phyloP scores from a whole-genome alignment of 1,140 invertebrate species.

The Ceratosolen fusciceps region DNA sequence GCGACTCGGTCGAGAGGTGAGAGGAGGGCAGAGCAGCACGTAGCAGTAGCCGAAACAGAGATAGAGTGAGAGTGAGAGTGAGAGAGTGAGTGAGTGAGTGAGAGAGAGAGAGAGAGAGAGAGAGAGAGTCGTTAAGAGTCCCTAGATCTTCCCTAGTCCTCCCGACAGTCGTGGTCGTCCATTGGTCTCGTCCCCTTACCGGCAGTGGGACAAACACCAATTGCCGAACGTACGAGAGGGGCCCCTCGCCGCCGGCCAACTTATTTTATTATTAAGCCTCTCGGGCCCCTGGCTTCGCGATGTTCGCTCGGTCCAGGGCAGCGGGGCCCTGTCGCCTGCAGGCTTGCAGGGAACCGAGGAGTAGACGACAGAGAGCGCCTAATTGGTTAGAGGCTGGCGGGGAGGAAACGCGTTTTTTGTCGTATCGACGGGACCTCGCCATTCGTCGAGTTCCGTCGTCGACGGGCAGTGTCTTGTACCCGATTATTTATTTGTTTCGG shows the following conservation, averaged over 20 bases:
- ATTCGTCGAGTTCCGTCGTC: neutral
- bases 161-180: neutral
- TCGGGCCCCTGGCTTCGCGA: too few relatives aligned
- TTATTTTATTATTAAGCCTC: too few relatives aligned
- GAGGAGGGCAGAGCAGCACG: neutral
- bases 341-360: neutral
- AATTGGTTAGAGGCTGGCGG: neutral
- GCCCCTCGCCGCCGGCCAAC: too few relatives aligned
- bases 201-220: neutral
- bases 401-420: constrained; percentile 6
- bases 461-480: too few relatives aligned
- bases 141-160: neutral
- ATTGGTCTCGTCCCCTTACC: neutral
- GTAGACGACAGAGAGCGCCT: too few relatives aligned
- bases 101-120: neutral
- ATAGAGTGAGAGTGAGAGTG: too few relatives aligned
- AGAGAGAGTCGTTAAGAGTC: neutral
- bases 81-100: too few relatives aligned
- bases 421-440: neutral
- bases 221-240: neutral
- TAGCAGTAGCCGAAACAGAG: neutral
- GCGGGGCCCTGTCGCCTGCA: too few relatives aligned
- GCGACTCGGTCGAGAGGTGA: too few relatives aligned
- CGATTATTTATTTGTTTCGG: too few relatives aligned
- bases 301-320: too few relatives aligned